These are phyloP conservation scores for Balaeniceps rex DNA, from an alignment of 2,113 vertebrate genomes.

Conservation along the genomic window DNA sequence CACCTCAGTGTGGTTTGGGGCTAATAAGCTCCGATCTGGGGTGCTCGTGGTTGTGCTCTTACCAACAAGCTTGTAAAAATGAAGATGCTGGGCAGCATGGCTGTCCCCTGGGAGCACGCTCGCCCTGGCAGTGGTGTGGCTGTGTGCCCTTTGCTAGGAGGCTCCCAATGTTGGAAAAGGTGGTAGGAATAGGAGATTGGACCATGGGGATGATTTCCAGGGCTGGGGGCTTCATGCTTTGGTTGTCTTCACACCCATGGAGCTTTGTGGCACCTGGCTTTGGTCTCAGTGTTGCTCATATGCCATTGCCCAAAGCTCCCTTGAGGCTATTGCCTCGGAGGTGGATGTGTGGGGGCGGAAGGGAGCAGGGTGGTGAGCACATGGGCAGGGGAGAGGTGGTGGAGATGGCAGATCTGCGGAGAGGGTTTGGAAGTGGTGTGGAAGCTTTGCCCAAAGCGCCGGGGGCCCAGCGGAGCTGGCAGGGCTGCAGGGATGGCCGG, in stretches of 20 bases:
- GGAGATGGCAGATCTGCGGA: not conserved
- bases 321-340: not conserved
- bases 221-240: not conserved
- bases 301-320: fast-evolving
- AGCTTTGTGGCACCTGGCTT: not conserved
- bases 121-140: not conserved
- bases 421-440: not conserved
- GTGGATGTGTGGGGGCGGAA: not conserved
- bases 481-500: not conserved
- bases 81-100: not conserved
- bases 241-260: not conserved
- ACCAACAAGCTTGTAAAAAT: not conserved
- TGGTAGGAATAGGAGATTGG: not conserved
- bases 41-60: not conserved
- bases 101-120: not conserved
- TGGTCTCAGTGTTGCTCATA: not conserved
- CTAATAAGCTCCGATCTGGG: not conserved
- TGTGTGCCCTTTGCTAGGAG: not conserved
- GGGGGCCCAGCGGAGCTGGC: not conserved
- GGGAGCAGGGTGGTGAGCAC: not conserved
- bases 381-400: not conserved
- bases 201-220: not conserved
- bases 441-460: not conserved
- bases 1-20: not conserved
- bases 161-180: not conserved